Evolutionary conservation across 1,140 invertebrate species (phyloP).

Genomic region (Brachionus koreanus): DNA sequence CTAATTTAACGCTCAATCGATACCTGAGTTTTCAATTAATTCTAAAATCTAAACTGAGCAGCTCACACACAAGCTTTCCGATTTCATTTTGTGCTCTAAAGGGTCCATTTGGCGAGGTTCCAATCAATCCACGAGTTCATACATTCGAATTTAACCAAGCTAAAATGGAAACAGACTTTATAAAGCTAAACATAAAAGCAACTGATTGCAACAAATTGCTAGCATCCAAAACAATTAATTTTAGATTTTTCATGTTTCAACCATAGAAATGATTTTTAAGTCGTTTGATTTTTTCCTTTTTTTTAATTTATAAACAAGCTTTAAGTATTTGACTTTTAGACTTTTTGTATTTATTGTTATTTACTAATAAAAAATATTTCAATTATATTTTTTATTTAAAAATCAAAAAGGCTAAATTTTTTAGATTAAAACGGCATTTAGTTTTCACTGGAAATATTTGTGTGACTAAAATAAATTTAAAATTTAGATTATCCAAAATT

Average conservation of each 20-base stretch:
- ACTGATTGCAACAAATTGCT: constrained; percentile 83
- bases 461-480: too few species aligned
- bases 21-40: constrained; percentile 78
- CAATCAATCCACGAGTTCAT: constrained; percentile 72
- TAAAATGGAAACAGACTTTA: constrained; percentile 74
- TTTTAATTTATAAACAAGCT: not conserved
- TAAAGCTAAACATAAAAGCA: constrained; percentile 74
- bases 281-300: not conserved
- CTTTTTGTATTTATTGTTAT: not conserved
- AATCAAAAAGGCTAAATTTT: too few species aligned
- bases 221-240: constrained; percentile 81
- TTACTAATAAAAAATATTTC: not conserved
- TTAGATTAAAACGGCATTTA: too few species aligned
- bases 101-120: constrained; percentile 83
- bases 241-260: constrained; percentile 65
- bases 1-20: constrained; percentile 77
- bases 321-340: constrained; percentile 2
- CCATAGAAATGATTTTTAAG: not conserved
- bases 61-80: constrained; percentile 65
- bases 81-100: constrained; percentile 63
- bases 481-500: too few species aligned
- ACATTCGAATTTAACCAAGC: constrained; percentile 77
- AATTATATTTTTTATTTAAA: not conserved
- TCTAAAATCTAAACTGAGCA: constrained; percentile 48
- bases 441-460: too few species aligned